A percentile compares a stretch with the other conserved stretches of the same genome.
Conservation (phyloP, 2,888 invertebrate species). For the Agonum fuliginosum region DNA sequence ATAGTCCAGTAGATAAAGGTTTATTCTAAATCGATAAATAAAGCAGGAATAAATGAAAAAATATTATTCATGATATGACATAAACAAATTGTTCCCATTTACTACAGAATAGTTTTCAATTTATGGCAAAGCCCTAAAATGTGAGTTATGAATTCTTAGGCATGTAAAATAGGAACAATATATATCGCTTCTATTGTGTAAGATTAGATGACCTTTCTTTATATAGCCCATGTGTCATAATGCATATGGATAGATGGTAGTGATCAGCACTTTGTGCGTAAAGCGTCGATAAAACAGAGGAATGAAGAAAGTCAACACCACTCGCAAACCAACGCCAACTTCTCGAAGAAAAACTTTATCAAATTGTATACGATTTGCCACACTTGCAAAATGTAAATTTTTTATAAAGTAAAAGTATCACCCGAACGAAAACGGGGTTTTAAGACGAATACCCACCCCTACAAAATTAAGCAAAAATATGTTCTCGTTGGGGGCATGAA, state of each 20-base stretch:
- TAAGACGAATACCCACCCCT: no score
- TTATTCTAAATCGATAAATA: not conserved
- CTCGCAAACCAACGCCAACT: no score
- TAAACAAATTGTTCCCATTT: constrained; percentile 25
- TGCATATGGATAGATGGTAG: constrained; percentile 31
- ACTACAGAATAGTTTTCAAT: constrained; percentile 29
- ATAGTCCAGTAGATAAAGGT: no score
- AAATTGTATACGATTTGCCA: not conserved
- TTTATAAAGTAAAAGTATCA: not conserved
- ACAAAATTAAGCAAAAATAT: no score
- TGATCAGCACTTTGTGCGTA: constrained; percentile 53
- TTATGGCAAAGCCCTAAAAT: constrained; percentile 35
- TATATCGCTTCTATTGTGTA: constrained; percentile 23
- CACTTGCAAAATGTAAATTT: not conserved
- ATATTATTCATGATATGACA: constrained; percentile 2
- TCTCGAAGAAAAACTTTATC: not conserved
- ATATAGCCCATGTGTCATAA: constrained; percentile 39
- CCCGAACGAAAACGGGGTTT: not conserved
- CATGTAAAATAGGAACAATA: constrained; percentile 7
- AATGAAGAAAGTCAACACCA: no score
- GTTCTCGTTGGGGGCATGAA: no score
- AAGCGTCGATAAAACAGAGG: constrained; percentile 19
- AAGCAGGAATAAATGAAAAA: not conserved
- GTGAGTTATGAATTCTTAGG: constrained; percentile 35
- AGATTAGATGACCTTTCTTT: constrained; percentile 29